Percentiles rank a stretch among this genome's conserved stretches.
Conservation (phyloP, 2,888 invertebrate species). For the Xylocampa areola region DNA sequence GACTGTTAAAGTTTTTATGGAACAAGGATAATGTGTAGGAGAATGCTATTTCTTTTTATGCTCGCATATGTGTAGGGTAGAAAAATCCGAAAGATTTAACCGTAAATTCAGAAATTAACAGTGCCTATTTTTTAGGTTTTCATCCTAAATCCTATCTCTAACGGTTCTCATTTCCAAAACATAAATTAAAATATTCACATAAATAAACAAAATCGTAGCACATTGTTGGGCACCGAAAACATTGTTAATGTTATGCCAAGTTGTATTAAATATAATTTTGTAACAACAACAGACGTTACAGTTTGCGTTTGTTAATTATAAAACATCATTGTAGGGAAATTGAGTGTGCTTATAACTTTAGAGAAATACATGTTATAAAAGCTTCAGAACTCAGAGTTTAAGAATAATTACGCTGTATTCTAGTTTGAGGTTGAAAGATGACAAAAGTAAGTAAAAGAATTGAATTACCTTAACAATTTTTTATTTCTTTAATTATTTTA, state of each 20-base stretch:
- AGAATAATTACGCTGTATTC: too few relatives aligned
- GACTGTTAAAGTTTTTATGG: constrained; percentile 17
- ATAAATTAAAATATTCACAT: too few relatives aligned
- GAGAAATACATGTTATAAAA: background rate
- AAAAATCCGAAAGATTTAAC: too few relatives aligned
- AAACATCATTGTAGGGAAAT: too few relatives aligned
- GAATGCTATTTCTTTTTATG: background rate
- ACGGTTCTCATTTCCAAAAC: too few relatives aligned
- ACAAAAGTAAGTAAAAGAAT: too few relatives aligned
- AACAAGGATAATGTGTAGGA: constrained; percentile 3
- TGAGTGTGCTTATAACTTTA: background rate
- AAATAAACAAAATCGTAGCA: constrained; percentile 5
- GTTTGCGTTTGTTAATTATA: background rate
- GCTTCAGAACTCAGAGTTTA: background rate
- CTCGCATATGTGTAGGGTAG: background rate
- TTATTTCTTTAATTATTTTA: too few relatives aligned
- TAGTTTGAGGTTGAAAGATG: too few relatives aligned
- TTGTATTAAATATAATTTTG: constrained; percentile 16
- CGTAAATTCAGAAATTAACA: too few relatives aligned
- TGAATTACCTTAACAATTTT: too few relatives aligned
- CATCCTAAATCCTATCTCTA: too few relatives aligned
- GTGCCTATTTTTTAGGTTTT: too few relatives aligned
- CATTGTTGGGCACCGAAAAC: background rate
- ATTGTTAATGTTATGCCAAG: constrained; percentile 8
- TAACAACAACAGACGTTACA: constrained; percentile 9